phyloP scores from a whole-genome alignment of 2,113 vertebrate species.

The Eulemur macaco region DNA sequence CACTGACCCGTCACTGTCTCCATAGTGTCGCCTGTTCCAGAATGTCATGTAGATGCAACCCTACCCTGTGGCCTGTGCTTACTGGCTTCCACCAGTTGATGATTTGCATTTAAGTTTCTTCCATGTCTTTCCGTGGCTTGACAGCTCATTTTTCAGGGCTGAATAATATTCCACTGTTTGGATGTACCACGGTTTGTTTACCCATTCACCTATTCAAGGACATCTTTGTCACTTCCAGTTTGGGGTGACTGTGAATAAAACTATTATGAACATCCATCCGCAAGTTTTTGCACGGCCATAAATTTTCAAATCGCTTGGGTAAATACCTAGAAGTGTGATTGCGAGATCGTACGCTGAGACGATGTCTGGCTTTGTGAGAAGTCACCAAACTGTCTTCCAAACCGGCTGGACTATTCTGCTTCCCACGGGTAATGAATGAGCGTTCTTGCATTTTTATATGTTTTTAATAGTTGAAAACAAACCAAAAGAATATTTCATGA shows the following conservation, averaged over 20 bases:
- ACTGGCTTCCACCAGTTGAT: neutral
- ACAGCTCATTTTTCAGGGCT: neutral
- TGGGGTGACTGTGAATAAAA: neutral
- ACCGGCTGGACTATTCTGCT: too few relatives aligned
- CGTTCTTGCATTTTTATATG: too few relatives aligned
- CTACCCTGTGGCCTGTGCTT: neutral
- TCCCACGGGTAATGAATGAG: neutral
- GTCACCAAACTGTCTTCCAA: neutral
- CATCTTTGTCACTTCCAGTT: neutral
- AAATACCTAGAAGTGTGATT: neutral
- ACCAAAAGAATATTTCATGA: neutral
- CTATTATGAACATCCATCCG: neutral
- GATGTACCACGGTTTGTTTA: neutral
- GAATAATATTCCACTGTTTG: neutral
- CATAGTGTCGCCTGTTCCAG: neutral
- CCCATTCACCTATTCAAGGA: accelerated
- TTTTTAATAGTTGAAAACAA: neutral
- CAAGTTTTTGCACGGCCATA: neutral
- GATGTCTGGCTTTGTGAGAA: neutral
- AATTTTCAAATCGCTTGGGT: neutral
- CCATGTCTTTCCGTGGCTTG: neutral
- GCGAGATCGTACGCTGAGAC: neutral
- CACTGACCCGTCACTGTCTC: neutral
- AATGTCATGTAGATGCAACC: neutral
- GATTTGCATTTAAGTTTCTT: neutral